These are phyloP conservation scores for Luffia ferchaultella DNA, from an alignment of 2,888 invertebrate genomes.

Conservation along the genomic window DNA sequence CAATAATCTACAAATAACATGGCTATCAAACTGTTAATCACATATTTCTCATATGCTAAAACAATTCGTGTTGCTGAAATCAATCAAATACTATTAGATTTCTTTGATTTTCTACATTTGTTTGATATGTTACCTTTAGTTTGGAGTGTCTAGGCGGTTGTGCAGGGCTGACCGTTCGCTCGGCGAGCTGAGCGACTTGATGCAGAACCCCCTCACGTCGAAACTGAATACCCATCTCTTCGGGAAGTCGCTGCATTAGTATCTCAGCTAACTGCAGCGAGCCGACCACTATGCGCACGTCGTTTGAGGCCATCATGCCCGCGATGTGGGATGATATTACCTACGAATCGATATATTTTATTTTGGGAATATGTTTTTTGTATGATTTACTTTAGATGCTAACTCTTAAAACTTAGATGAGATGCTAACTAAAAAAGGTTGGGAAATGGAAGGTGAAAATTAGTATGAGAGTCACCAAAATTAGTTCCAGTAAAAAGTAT, in stretches of 20 bases:
- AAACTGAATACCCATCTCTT: slow-evolving; percentile 95
- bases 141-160: slow-evolving; percentile 60
- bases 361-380: too few species aligned
- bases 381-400: too few species aligned
- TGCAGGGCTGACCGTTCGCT: slow-evolving; percentile 25
- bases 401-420: too few species aligned
- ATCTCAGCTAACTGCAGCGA: slow-evolving; percentile 97
- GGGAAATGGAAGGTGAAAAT: too few species aligned
- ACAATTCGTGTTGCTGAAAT: too few species aligned
- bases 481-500: too few species aligned
- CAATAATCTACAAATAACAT: too few species aligned
- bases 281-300: slow-evolving; percentile 95
- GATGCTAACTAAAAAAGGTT: too few species aligned
- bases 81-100: too few species aligned
- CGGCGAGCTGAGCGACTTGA: slow-evolving; percentile 69
- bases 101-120: background rate
- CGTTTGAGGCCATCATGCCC: slow-evolving; percentile 97
- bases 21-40: too few species aligned
- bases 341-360: slow-evolving; percentile 20
- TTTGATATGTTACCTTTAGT: slow-evolving; percentile 33
- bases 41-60: too few species aligned
- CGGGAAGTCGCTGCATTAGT: slow-evolving; percentile 94
- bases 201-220: slow-evolving; percentile 97
- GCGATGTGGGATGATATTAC: slow-evolving; percentile 96
- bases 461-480: too few species aligned